phyloP scores from a whole-genome alignment of 2,113 vertebrate species.

The Jaculus jaculus region DNA sequence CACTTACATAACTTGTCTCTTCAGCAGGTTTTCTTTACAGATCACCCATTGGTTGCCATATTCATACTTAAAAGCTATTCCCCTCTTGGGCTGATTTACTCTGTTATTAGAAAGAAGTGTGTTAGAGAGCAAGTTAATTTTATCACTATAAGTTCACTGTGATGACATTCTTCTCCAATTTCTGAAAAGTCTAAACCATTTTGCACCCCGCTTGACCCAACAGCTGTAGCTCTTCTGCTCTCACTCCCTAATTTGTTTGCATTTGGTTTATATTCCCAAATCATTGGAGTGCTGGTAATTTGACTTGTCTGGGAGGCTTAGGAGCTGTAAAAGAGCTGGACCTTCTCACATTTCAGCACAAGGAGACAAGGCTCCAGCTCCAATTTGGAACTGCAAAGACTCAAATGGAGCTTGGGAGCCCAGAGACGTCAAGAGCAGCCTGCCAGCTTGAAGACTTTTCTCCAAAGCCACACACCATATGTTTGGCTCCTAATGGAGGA shows the following conservation, averaged over 20 bases:
- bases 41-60: background rate
- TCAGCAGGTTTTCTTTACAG: slow-evolving; percentile 22
- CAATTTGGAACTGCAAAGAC: slow-evolving; percentile 69
- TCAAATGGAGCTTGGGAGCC: slow-evolving; percentile 70
- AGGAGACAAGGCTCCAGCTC: background rate
- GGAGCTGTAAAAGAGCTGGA: slow-evolving; percentile 75
- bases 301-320: slow-evolving; percentile 72
- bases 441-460: slow-evolving; percentile 76
- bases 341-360: slow-evolving; percentile 77
- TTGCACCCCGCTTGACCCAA: slow-evolving; percentile 82
- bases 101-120: background rate
- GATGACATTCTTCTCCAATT: slow-evolving; percentile 76
- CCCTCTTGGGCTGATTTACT: slow-evolving; percentile 57
- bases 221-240: slow-evolving; percentile 83
- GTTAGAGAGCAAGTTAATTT: slow-evolving; percentile 41
- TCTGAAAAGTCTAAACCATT: slow-evolving; percentile 71
- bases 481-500: slow-evolving; percentile 73
- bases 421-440: slow-evolving; percentile 68
- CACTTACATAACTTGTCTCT: slow-evolving; percentile 57
- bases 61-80: slow-evolving; percentile 6
- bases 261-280: slow-evolving; percentile 78
- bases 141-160: slow-evolving; percentile 71
- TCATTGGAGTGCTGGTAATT: slow-evolving; percentile 67
- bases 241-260: slow-evolving; percentile 82
- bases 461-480: slow-evolving; percentile 74